Base-by-base conservation (phyloP, 1,140 invertebrate genomes). In the Dysdera silvatica region DNA sequence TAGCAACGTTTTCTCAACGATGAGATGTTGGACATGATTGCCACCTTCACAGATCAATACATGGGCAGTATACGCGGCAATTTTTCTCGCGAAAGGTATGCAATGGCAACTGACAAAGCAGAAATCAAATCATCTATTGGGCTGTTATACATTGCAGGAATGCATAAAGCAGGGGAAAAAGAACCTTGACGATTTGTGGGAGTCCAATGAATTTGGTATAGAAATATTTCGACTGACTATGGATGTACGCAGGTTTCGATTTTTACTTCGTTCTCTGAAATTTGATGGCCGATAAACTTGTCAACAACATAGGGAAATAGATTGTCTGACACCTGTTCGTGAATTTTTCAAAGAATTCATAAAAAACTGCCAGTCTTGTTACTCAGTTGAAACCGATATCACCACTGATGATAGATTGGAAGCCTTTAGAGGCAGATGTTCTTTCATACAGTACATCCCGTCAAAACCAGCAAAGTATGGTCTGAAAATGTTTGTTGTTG, bases 391-490 rank as follows among this genome's bases (percentile, higher is more conserved):
- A 28, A 48, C 61, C 55, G 28, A 54, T 24, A 37, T 54, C 37
- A 70, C 62, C 0, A 31, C 41, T 14, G 52, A 54, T 23, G 52
- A 54, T 26, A 54, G 16, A 20, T 40, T 54, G 1, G 1, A 12
- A 47, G 69, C 54, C 10, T 70, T 69, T 32, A 32, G 65, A 32
- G 69, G 65, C 14, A 54, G 57, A 31, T 67, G 54, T 56, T 31
- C 14, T 8, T 70, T 71, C 35, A 1, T 37, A 4, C 61, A 64
- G 49, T 68, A 68, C 29, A 66, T 71, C 16, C 59, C 66, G 2
- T 48, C 0, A 20, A 70, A 70, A 55, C 66, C 67, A 1, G 55
- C 6, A 14, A 71, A 71, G 59, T 71, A 68, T 68, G 67, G 70
- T 3, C 61, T 70, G 2, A 70, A 70, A 48, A 62, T 70, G 14